Evolutionary conservation across 2,888 invertebrate genomes (phyloP).

Genomic region (Plusia festucae): DNA sequence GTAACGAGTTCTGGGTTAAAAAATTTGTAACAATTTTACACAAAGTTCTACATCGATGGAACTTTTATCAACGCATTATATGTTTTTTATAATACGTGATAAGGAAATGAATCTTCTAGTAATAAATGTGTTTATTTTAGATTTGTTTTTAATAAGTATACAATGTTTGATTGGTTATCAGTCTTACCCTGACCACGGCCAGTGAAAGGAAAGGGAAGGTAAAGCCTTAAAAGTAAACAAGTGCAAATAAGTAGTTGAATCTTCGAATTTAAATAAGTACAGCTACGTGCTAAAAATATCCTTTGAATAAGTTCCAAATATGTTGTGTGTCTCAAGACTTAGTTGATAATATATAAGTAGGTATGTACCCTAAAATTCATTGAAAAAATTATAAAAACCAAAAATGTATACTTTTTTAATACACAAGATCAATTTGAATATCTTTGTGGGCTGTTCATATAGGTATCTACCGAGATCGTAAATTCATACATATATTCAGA

Average conservation of each 20-base stretch:
- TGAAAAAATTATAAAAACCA: too few species aligned
- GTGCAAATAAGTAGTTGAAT: not conserved
- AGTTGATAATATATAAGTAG: too few species aligned
- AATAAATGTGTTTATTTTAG: not conserved
- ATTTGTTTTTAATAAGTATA: constrained; percentile 1
- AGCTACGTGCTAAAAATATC: too few species aligned
- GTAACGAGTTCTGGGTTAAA: not conserved
- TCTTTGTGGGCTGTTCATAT: too few species aligned
- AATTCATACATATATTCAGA: too few species aligned
- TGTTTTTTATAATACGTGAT: not conserved
- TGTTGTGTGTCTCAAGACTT: too few species aligned
- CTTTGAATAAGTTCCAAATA: too few species aligned
- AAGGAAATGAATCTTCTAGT: constrained; percentile 3
- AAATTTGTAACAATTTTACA: not conserved
- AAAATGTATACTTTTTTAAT: too few species aligned
- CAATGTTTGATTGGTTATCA: not conserved
- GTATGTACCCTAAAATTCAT: too few species aligned
- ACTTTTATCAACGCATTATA: constrained; percentile 4
- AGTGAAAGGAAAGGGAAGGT: not conserved
- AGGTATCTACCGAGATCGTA: too few species aligned
- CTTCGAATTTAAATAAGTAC: too few species aligned
- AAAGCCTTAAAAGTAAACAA: not conserved
- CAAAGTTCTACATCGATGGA: not conserved
- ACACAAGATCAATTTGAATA: too few species aligned
- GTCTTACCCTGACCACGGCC: not conserved